Evolutionary conservation across 2,113 vertebrate species (phyloP), one percentile per base, ranked within the genome.

Genomic region (Corythoichthys haematopterus): DNA sequence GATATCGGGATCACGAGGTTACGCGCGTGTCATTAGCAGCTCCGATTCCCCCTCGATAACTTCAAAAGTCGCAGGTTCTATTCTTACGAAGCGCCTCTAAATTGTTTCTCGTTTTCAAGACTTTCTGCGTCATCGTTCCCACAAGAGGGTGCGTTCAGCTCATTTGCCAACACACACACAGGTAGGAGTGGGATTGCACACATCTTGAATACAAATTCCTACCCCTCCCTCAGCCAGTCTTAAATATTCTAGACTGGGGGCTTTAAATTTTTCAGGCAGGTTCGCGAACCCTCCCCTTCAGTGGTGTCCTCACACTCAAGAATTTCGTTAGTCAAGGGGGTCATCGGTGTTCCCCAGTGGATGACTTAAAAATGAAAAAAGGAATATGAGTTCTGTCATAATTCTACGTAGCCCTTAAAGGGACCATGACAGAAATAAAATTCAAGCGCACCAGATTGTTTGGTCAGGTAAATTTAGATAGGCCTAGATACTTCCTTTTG

Each of bases 221-320:
- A 65, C 71, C 40, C 66, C 64, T 70, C 70, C 70, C 80, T 77
- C 82, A 80, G 70, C 77, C 9, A 76, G 80, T 81, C 79, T 83
- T 82, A 82, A 86, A 88, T 89, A 88, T 86, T 87, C 81, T 69
- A 82, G 69, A 58, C 3, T 43, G 40, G 33, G 55, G 77, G 84
- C 82, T 85, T 87, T 87, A 71, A 83, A 85, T 88, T 87, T 89
- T 86, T 89, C 79, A 88, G 80, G 72, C 82, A 77, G 85, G 86
- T 88, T 77, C 60, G 62, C 66, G 75, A 86, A 81, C 82, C 78
- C 70, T 69, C 73, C 74, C 69, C 78, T 80, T 55, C 81, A 72
- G 77, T n/a, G 8, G 80, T 2, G 59, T 77, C 77, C 76, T 75
- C 78, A 56, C 76, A 77, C 85, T 76, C 79, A 45, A 69, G 82